Base-by-base conservation (phyloP, 2,113 vertebrate genomes). In the Equus przewalskii region DNA sequence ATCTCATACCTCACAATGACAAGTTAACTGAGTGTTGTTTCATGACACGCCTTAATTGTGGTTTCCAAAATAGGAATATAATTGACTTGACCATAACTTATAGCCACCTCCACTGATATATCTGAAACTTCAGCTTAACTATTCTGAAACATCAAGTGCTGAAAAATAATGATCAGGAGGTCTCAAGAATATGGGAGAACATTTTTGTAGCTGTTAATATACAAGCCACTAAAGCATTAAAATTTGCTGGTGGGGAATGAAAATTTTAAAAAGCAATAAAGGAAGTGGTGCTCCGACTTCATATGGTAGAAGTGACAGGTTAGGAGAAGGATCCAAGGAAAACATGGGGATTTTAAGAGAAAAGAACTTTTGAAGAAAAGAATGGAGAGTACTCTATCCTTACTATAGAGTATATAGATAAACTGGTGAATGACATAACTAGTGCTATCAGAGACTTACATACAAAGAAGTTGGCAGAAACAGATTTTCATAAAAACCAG, bases 71-170 rank as follows among this genome's bases (percentile, higher is more conserved):
- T 28, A 89, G 33, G 5, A 86, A 72, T 92, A 44, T 81, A 81
- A 94, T 19, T 83, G 60, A 84, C 19, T 70, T 69, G 28, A 85
- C 26, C 22, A n/a, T 91, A 95, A 85, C 33, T 85, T 94, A 79
- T 24, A 94, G 44, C 18, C 6, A 76, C 54, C 51, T 14, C 51
- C 49, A 94, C 0, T 49, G 81, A 88, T 24, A 84, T 7, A 91
- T 9, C 62, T 70, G 54, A 93, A 96, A 97, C 19, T 96, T 95
- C 58, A 93, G 33, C 26, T 84, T 87, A 94, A 97, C 15, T 95
- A 9, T 69, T 82, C 7, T 72, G 49, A 89, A 91, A 80, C 5
- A 75, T 28, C 16, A 95, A 95, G 28, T 94, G 33, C 54, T 87
- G 33, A 83, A 85, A 89, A 94, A 75, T 4, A 72, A 93, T 65